Base-by-base conservation (phyloP, 64 coral and sea anemone species). In the Stichodactyla helianthus region DNA sequence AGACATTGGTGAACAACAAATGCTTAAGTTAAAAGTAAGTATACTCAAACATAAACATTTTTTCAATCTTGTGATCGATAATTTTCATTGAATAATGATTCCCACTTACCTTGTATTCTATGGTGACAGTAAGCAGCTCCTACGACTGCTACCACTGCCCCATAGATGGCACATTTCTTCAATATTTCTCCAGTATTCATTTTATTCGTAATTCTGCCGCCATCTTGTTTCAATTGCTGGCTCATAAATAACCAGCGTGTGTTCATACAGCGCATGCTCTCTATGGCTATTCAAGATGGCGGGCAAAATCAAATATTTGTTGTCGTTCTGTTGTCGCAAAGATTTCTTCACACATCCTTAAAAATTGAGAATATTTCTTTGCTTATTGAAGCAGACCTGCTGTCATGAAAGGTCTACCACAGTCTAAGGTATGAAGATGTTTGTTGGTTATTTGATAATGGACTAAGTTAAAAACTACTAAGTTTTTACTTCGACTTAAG, bases 111-210 rank as follows among this genome's bases (percentile, higher is more conserved):
- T 89, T 95, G 93, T 77, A 95, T 95, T 63, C 90, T 88, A 77
- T 95, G 93, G 60, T 95, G 93, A 71, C 87, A 95, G 82, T 89
- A 95, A 2, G 93, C 90, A 23, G 90, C 93, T 28, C 93, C 93
- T 65, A 92, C 60, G 17, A 89, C 83, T 54, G 93, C 92, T 71
- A 95, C 52, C 51, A 84, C 90, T 89, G 93, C 93, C 54, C 93
- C 93, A 83, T 77, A 92, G 76, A 95, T 80, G 57, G 93, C 93
- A 59, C 83, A 71, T 80, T 92, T 95, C 62, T 95, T 95, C 9
- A 95, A 50, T 10, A 67, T 68, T 62, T 91, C 86, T 55, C 71
- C 82, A 65, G 15, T 44, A 44, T 44, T 86, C 68, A 85, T 74
- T 27, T 74, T 11, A 74, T 31, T 74, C 12, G 12, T 3, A 23